A percentile compares a stretch with the other conserved stretches of the same genome.
Conservation (phyloP, 2,797 vertebrate species). For the Hylomyscus alleni region DNA sequence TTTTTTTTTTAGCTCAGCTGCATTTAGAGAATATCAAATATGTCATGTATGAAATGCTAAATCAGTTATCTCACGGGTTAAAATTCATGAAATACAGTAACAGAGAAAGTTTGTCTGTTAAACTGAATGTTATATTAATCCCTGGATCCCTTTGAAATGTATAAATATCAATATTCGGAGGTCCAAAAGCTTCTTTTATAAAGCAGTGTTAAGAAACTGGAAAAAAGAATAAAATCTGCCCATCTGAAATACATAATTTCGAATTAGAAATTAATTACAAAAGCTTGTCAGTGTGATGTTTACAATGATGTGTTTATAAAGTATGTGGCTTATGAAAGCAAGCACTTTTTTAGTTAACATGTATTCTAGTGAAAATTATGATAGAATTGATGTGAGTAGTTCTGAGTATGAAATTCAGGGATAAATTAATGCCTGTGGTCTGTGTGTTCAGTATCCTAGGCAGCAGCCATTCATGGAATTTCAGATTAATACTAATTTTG, state of each 20-base stretch:
- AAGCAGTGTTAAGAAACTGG: conserved; percentile 71
- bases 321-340: conserved; percentile 76
- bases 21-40: conserved; percentile 73
- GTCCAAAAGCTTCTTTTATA: conserved; percentile 60
- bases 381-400: conserved; percentile 71
- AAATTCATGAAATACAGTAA: conserved; percentile 59
- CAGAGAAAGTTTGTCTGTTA: conserved; percentile 67
- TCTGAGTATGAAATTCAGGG: conserved; percentile 79
- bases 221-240: conserved; percentile 69
- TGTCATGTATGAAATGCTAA: conserved; percentile 65
- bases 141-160: conserved; percentile 69
- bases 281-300: conserved; percentile 75
- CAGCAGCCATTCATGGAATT: conserved; percentile 73
- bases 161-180: conserved; percentile 37
- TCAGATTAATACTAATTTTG: conserved; percentile 63
- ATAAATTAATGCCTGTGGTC: conserved; percentile 70
- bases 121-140: conserved; percentile 50
- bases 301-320: conserved; percentile 78
- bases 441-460: conserved; percentile 72
- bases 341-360: conserved; percentile 73
- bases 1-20: conserved; percentile 52
- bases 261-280: conserved; percentile 53
- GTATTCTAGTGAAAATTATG: conserved; percentile 65
- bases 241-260: conserved; percentile 71
- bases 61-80: conserved; percentile 63